Conservation (phyloP, 2,113 vertebrate genomes). For the Myotis brandtii region DNA sequence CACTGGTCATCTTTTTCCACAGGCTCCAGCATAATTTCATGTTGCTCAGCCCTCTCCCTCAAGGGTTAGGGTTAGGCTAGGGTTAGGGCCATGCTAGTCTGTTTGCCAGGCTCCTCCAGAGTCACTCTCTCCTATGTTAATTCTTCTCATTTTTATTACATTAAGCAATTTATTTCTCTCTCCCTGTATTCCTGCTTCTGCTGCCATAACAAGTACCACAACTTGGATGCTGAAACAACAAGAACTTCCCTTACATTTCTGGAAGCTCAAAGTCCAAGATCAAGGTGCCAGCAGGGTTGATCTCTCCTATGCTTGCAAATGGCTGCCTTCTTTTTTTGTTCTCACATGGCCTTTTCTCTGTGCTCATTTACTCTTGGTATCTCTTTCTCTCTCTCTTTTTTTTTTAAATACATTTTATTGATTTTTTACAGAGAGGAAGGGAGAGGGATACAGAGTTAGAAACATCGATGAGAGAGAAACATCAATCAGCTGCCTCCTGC, state of each 20-base stretch:
- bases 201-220: not conserved
- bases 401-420: no score
- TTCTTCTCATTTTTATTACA: conserved; percentile 14
- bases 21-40: not conserved
- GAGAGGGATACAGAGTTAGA: no score
- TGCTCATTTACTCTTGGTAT: not conserved
- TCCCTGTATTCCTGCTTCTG: not conserved
- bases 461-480: no score
- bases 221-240: not conserved
- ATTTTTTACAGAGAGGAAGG: no score
- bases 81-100: not conserved
- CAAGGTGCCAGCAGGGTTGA: not conserved
- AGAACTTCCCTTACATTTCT: not conserved
- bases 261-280: not conserved
- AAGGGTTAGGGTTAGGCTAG: not conserved
- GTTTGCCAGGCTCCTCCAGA: not conserved
- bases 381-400: not conserved
- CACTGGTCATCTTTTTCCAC: not conserved
- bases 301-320: not conserved
- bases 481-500: no score
- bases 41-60: not conserved
- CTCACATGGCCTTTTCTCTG: not conserved
- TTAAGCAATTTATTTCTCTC: not conserved
- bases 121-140: not conserved
- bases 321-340: not conserved